Base-by-base conservation (phyloP, 2,797 vertebrate species). In the Loriculus beryllinus region DNA sequence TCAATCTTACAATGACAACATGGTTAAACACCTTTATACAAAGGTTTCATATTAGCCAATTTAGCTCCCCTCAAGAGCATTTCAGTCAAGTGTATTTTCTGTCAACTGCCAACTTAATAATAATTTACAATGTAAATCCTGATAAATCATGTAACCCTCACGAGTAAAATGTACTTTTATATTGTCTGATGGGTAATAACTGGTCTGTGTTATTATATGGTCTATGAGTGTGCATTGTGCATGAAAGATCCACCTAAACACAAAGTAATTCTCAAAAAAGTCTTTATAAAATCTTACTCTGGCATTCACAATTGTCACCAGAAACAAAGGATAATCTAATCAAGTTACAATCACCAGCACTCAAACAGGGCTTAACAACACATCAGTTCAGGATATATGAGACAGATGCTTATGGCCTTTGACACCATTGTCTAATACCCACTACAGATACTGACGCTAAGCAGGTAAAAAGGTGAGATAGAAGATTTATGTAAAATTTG, bases 91-190 rank as follows among this genome's bases (percentile, higher is more conserved):
- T 25, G 4, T 77, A 67, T 77, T 88, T 93, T 84, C 78, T 84
- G 59, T 80, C 83, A 94, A 48, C 70, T 95, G 71, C 57, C 56
- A 93, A 74, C 31, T 79, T 88, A 79, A 37, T 80, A 93, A 90
- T 82, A 86, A 93, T 90, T 92, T 86, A 87, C 45, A 68, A 74
- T 25, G 42, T 49, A 87, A 39, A 94, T 57, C 60, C 80, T 86
- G 37, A 79, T 67, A 79, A 90, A 90, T 56, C 25, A 51, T 80
- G 13, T 49, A 87, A 60, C 17, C 60, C 29, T 68, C 22, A 29
- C 3, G 14, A 89, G 21, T 39, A 81, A 78, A 91, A 57, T 2
- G 13, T 16, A 74, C 25, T 91, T 86, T 45, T 62, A 7, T 33
- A 63, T 64, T 68, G n/a, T 56, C 45, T 90, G 86, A 60, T 12